Conservation (phyloP, 2,797 vertebrate genomes). For the Eupleurogrammus muticus region DNA sequence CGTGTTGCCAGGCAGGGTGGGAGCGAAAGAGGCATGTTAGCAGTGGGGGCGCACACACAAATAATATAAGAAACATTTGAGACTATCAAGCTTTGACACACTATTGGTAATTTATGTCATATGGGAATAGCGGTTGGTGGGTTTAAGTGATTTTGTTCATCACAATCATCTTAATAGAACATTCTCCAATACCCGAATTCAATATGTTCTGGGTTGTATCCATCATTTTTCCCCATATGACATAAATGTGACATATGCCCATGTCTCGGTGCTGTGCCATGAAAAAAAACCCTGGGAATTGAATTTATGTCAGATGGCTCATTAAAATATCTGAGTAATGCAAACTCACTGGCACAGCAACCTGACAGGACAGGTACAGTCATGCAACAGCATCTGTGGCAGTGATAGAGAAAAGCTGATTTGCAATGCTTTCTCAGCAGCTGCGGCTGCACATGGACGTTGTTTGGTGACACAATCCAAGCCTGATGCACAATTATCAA, state of each 20-base stretch:
- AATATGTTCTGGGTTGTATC: background rate
- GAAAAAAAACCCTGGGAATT: slow-evolving; percentile 6
- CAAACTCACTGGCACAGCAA: slow-evolving; percentile 51
- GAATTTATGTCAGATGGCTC: slow-evolving; percentile 35
- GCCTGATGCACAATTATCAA: slow-evolving; percentile 17
- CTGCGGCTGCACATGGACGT: slow-evolving; percentile 39
- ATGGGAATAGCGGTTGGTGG: background rate
- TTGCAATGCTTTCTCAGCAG: slow-evolving; percentile 48
- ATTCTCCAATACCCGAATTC: background rate
- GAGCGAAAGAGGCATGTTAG: slow-evolving; percentile 82
- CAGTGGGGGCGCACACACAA: slow-evolving; percentile 66
- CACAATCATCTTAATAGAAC: no score
- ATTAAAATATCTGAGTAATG: slow-evolving; percentile 44
- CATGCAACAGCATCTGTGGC: slow-evolving; percentile 66
- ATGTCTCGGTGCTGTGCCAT: slow-evolving; percentile 46
- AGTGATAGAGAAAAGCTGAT: slow-evolving; percentile 44
- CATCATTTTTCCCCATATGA: slow-evolving; percentile 27
- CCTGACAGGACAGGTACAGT: slow-evolving; percentile 65
- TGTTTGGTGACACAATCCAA: slow-evolving; percentile 22
- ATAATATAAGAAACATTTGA: slow-evolving; percentile 58
- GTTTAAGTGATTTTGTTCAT: background rate
- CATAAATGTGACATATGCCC: slow-evolving; percentile 46
- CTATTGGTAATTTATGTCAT: slow-evolving; percentile 47
- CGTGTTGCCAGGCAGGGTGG: slow-evolving; percentile 72
- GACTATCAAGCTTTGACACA: slow-evolving; percentile 54